These are phyloP conservation scores for Brachionus manjavacas DNA, from an alignment of 1,140 invertebrate genomes.

Conservation along the genomic window DNA sequence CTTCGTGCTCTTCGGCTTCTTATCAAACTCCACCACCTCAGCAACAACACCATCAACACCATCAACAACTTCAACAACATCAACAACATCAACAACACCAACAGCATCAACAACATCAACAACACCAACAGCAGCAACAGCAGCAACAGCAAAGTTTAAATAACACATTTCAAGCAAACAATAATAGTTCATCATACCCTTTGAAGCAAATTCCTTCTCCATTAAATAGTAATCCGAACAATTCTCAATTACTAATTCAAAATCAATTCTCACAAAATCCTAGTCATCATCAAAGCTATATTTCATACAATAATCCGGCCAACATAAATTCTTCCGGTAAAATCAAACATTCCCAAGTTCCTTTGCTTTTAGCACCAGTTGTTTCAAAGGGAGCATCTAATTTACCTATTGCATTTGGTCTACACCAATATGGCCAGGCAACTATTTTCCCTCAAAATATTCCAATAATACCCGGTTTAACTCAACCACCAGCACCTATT, in stretches of 20 bases:
- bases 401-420: not conserved
- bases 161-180: not conserved
- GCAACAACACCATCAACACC: not conserved
- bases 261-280: not conserved
- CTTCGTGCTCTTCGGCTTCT: slow-evolving; percentile 8
- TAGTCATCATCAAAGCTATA: not conserved
- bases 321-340: not conserved
- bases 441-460: not conserved
- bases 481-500: not conserved
- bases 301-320: not conserved
- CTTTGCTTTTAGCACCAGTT: not conserved
- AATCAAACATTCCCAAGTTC: not conserved
- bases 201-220: not conserved
- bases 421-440: not conserved
- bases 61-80: too few species aligned
- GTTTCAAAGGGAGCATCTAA: not conserved
- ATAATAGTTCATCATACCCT: not conserved
- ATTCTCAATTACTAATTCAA: not conserved
- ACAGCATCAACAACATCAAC: too few species aligned
- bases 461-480: not conserved
- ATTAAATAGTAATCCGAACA: not conserved
- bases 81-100: too few species aligned
- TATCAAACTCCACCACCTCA: slow-evolving; percentile 31
- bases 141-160: not conserved
- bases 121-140: not conserved